Evolutionary conservation across 2,113 vertebrate species (phyloP), one percentile per base, ranked within the genome.

Genomic region (Microcebus tavaratra): DNA sequence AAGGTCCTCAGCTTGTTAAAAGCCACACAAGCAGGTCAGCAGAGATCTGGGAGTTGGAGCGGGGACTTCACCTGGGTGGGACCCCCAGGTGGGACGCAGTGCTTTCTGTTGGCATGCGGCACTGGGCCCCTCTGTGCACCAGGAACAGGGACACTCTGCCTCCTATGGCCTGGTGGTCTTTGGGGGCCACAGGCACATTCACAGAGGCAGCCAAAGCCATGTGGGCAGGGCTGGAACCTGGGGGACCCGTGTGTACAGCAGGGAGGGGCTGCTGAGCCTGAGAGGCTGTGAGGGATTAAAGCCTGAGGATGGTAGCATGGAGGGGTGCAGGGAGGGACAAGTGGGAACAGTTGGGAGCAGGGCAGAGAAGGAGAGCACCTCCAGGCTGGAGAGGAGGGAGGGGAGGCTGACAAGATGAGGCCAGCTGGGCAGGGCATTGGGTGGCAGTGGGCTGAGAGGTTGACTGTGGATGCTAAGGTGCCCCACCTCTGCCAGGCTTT

Each of bases 21-120:
- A 72, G 48, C 14, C 17, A 53, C 67, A 73, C 2, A 1, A 18
- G n/a, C 81, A 87, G 75, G 67, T 78, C 39, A 29, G 10, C 0
- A 2, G 27, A 59, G 21, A 63, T 31, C 75, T 8, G 8, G 68
- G 53, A 48, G 20, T 5, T 57, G 23, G 6, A n/a, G 9, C 8
- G 6, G 31, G 45, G n/a, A 57, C 20, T 84, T 27, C 36, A 29
- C 31, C n/a, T 11, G 7, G 48, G 57, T 48, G 25, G 76, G 2
- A 29, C 8, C 12, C 3, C 65, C 1, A 0, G 45, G 39, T 0
- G 0, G 45, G 84, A 63, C 73, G 10, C 1, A 63, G 0, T 14
- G 27, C 39, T 55, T 84, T 57, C 45, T 67, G 55, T 21, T n/a
- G 4, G 25, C n/a, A 34, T 0, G 10, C n/a, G 5, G 70, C 27